A percentile compares a stretch with the other conserved stretches of the same genome.
phyloP scores from a whole-genome alignment of 2,113 vertebrate species.

The Thunnus maccoyii region DNA sequence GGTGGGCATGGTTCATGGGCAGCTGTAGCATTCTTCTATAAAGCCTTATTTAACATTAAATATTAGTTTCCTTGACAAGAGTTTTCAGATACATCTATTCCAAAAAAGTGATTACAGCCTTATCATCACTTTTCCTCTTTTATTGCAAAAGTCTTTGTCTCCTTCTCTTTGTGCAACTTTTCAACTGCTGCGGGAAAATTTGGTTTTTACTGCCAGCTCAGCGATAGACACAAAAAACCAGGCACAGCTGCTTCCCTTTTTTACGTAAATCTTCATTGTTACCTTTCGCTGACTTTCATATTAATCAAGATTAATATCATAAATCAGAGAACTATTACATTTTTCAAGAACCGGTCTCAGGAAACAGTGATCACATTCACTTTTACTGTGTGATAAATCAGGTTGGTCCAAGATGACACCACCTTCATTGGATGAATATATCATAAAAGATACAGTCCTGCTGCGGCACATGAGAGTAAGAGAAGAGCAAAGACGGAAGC shows the following conservation, averaged over 20 bases:
- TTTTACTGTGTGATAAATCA: neutral
- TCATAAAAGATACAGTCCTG: neutral
- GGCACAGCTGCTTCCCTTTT: neutral
- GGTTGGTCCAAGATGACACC: neutral
- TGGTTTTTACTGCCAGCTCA: constrained; percentile 12
- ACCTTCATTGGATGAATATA: neutral
- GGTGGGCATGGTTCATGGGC: neutral
- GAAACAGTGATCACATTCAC: neutral
- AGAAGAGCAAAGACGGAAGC: neutral
- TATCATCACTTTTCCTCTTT: neutral
- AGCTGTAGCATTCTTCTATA: neutral
- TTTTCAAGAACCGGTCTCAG: neutral
- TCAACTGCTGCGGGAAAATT: neutral
- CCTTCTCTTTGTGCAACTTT: neutral
- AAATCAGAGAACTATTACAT: neutral
- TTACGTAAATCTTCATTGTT: neutral
- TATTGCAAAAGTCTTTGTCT: constrained; percentile 8
- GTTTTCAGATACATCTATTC: neutral
- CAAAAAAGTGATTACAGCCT: neutral
- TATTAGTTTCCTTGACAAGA: neutral
- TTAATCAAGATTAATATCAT: constrained; percentile 2
- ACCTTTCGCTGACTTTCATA: constrained; percentile 14
- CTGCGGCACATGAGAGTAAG: neutral
- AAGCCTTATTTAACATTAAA: constrained; percentile 17
- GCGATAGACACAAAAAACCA: constrained; percentile 20